Evolutionary conservation across 2,113 vertebrate genomes (phyloP), one percentile per base, ranked within the genome.

Genomic region (Mandrillus leucophaeus): DNA sequence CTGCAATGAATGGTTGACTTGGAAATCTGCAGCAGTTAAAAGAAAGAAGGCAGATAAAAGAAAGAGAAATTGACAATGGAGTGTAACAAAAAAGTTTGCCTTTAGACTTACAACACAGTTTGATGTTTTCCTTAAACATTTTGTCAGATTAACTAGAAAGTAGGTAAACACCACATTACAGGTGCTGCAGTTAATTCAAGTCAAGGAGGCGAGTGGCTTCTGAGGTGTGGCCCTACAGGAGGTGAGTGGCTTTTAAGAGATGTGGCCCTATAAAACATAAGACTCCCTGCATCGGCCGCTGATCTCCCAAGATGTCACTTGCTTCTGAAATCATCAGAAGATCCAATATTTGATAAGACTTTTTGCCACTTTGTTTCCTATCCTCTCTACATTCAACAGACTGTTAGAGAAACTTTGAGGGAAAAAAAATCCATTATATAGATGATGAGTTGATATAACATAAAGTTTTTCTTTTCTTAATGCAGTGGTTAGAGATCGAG

Each of bases 1-100:
- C 92, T 92, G 88, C 96, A 97, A 98, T 98, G 95, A 98, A 80
- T 14, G 96, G 98, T 57, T 95, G 98, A 93, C 92, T 96, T 98
- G 98, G 96, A 30, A 94, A 78, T 93, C 99, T 98, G 97, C 66
- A 97, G 97, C 57, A 84, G n/a, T 78, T 85, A 79, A 8, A 84
- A 66, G 12, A 48, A 20, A 86, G 72, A 38, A 80, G 20, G n/a
- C 70, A 86, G 17, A 50, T 81, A 25, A 90, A 90, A 90, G 79
- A 40, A 84, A 98, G 93, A 93, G 6, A 95, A 94, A 92, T 48
- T 0, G 84, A 93, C 52, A 61, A 35, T 22, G 40, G 2, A 2
- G 6, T 55, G 89, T 22, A 76, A 50, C 38, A 10, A 90, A 97
- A 97, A 97, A 40, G 32, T 66, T 93, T 52, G 0, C 76, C 40